These are phyloP conservation scores for Knipowitschia caucasica DNA, from an alignment of 2,797 vertebrate genomes.

Conservation along the genomic window DNA sequence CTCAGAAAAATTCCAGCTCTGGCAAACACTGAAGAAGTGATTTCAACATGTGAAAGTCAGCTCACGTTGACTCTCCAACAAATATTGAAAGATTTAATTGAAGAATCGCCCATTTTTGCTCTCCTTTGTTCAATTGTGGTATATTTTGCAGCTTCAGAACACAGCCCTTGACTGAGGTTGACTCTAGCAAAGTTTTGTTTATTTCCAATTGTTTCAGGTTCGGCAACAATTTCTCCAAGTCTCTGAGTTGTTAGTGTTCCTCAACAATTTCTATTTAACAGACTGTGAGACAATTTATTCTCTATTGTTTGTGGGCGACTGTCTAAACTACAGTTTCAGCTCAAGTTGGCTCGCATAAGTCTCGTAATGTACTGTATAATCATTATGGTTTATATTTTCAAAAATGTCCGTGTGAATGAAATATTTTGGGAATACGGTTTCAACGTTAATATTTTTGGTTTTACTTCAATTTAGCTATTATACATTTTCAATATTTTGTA, in stretches of 20 bases:
- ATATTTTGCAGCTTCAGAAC: not conserved
- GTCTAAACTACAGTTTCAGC: not conserved
- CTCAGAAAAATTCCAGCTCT: conserved; percentile 67
- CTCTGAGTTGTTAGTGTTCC: not conserved
- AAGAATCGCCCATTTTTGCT: not conserved
- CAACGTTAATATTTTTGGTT: too few relatives aligned
- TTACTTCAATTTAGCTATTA: too few relatives aligned
- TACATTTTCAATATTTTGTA: too few relatives aligned
- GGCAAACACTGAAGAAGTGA: conserved; percentile 46
- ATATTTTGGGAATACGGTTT: too few relatives aligned
- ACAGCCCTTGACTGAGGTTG: not conserved
- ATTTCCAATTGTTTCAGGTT: not conserved
- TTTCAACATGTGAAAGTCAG: conserved; percentile 31
- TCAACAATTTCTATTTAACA: not conserved
- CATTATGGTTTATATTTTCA: too few relatives aligned
- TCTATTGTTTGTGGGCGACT: not conserved
- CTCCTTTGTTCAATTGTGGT: not conserved
- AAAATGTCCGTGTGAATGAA: too few relatives aligned
- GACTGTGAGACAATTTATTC: too few relatives aligned
- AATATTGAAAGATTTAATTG: not conserved
- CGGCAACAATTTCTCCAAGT: not conserved
- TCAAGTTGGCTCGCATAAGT: not conserved
- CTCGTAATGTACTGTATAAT: not conserved
- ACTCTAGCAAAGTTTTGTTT: not conserved
- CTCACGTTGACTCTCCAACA: conserved; percentile 18